Conservation (phyloP, 2,888 invertebrate genomes). For the Dasypogon diadema region DNA sequence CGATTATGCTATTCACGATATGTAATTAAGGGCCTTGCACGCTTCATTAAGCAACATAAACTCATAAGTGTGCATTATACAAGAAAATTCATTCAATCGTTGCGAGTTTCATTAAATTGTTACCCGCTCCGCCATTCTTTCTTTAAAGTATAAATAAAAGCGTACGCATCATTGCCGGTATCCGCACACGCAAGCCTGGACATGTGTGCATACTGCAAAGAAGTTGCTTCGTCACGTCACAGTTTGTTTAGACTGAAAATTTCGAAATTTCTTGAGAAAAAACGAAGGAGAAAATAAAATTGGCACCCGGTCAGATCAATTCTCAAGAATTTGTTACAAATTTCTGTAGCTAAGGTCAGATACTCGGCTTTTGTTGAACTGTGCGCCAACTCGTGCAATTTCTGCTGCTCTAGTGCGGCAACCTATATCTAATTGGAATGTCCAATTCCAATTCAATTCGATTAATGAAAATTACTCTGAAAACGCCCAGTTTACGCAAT, state of each 20-base stretch:
- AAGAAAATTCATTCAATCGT: conserved; percentile 40
- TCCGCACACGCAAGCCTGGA: not conserved
- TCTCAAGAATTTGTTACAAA: conserved; percentile 19
- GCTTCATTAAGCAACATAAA: conserved; percentile 49
- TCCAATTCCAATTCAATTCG: conserved; percentile 9
- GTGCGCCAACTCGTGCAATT: not conserved
- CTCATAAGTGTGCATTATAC: conserved; percentile 23
- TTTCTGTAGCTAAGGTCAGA: conserved; percentile 37
- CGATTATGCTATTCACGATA: conserved; percentile 31
- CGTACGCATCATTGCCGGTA: not conserved
- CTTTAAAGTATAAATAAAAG: too few species aligned
- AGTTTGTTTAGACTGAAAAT: conserved; percentile 5
- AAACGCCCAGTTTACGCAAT: conserved; percentile 24
- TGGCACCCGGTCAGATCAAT: conserved; percentile 29
- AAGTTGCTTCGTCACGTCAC: not conserved
- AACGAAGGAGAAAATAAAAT: not conserved
- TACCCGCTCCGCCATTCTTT: not conserved
- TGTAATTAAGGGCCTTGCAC: conserved; percentile 22
- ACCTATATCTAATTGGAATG: not conserved
- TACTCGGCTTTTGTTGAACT: not conserved
- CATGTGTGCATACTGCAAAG: not conserved
- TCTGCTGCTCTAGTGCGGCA: too few species aligned
- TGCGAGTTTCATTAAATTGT: conserved; percentile 36
- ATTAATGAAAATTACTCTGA: conserved; percentile 18
- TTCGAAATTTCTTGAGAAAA: conserved; percentile 2